A percentile compares a stretch with the other conserved stretches of the same genome.
phyloP scores from a whole-genome alignment of 2,113 vertebrate species.

The Heliornis fulica region DNA sequence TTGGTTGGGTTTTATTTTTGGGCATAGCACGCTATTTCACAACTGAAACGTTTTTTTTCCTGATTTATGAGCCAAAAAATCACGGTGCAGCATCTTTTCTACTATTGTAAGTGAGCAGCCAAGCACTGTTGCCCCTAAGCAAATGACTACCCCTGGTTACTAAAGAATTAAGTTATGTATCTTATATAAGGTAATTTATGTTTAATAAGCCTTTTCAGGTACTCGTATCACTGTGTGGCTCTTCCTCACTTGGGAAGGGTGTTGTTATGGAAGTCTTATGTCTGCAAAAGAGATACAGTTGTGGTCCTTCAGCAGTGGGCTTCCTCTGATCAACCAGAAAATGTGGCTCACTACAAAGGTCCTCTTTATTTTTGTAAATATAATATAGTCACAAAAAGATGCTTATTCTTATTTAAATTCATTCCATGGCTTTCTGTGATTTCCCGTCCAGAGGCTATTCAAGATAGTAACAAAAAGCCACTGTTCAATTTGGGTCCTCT shows the following conservation, averaged over 20 bases:
- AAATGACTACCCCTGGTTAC: not conserved
- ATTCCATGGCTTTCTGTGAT: not conserved
- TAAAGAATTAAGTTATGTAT: not conserved
- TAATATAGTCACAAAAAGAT: not conserved
- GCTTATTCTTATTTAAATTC: conserved; percentile 1
- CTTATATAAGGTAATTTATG: not conserved
- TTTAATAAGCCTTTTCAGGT: not conserved
- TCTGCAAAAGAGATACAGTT: not conserved
- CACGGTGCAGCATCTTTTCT: not conserved
- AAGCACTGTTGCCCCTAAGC: not conserved
- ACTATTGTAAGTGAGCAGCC: not conserved
- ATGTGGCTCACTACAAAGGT: not conserved
- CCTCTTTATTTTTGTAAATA: not conserved
- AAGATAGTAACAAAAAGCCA: conserved; percentile 36
- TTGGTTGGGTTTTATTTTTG: not conserved
- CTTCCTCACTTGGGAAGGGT: not conserved
- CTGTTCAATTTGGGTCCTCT: not conserved
- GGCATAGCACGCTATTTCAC: not conserved
- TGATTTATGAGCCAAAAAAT: not conserved
- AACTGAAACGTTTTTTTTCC: not conserved
- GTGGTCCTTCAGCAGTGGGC: not conserved
- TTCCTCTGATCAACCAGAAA: not conserved
- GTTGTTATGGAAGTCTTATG: not conserved
- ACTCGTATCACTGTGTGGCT: not conserved
- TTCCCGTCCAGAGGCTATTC: conserved; percentile 11